Base-by-base conservation (phyloP, 2,797 vertebrate species). In the Paedocypris micromegethes region DNA sequence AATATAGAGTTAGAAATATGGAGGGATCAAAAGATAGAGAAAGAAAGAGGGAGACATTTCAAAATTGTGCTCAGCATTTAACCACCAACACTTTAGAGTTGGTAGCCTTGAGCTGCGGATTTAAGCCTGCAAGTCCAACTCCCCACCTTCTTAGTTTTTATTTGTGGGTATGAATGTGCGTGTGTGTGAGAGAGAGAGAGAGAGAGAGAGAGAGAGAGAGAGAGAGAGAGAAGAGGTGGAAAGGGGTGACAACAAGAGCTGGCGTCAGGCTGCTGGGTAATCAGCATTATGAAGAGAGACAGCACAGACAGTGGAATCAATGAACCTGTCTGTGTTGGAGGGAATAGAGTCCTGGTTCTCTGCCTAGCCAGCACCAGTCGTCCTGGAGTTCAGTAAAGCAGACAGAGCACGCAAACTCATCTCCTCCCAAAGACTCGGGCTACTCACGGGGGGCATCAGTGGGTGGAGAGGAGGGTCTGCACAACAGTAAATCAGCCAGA, bases 321-420 rank as follows among this genome's bases (percentile, higher is more conserved):
- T 70, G 68, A 47, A 70, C 53, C 54, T 70, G 68, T 70, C 54
- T 57, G 47, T 58, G 68, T 46, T 47, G 2, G 9, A 45, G 68
- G 57, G 68, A 70, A 70, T 51, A 53, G 47, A 70, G 54, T 54
- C 53, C 54, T 58, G 60, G 68, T 70, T 70, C 68, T 54, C 40
- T 57, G 51, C 51, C 52, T 44, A 63, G 59, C 68, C 38, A 9
- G 47, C 68, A 59, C 60, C 53, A 58, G 53, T 70, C 46, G 9
- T 70, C 54, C 60, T 51, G 53, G 60, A 70, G 37, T 60, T 70
- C 68, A 70, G 60, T 57, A 76, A 77, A 75, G 41, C 81, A 50
- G 67, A 70, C 75, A 54, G 66, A 75, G 66, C 77, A 70, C 72
- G 69, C 82, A 81, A 77, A 69, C 68, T 71, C 60, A 73, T 57